Evolutionary conservation across 1,140 invertebrate species (phyloP).

Genomic region (Brachionus rubens): DNA sequence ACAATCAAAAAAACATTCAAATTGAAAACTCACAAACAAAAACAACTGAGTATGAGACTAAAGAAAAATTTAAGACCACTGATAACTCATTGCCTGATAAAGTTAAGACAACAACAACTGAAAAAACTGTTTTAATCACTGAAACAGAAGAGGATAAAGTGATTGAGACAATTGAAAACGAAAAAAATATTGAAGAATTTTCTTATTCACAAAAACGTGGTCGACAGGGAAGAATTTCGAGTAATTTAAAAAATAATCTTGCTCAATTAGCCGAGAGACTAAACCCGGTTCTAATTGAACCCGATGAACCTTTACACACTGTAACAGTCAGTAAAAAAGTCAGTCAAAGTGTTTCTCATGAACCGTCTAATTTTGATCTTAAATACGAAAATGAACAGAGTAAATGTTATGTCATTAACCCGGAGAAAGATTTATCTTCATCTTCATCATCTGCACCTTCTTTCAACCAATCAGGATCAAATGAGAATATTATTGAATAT

Average conservation of each 20-base stretch:
- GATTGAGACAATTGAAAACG: constrained; percentile 15
- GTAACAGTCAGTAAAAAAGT: background rate
- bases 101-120: background rate
- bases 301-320: background rate
- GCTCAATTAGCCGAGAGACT: constrained; percentile 14
- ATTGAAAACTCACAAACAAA: constrained; percentile 20
- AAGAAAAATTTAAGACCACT: constrained; percentile 8
- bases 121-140: constrained; percentile 18
- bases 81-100: background rate
- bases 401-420: background rate
- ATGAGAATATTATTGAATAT: constrained; percentile 14
- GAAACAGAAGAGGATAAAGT: constrained; percentile 25
- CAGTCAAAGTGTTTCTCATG: background rate
- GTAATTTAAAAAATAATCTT: constrained; percentile 9
- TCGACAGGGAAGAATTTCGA: background rate
- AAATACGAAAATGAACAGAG: background rate
- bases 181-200: constrained; percentile 20
- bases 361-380: background rate
- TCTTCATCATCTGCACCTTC: background rate
- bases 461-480: background rate
- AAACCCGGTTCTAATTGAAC: background rate
- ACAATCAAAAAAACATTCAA: constrained; percentile 17
- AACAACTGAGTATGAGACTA: constrained; percentile 6
- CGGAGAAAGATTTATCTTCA: constrained; percentile 19
- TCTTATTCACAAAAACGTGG: background rate